Evolutionary conservation across 35 echinoderm and acorn worm genomes (phyloP).

Genomic region (Heliocidaris tuberculata): DNA sequence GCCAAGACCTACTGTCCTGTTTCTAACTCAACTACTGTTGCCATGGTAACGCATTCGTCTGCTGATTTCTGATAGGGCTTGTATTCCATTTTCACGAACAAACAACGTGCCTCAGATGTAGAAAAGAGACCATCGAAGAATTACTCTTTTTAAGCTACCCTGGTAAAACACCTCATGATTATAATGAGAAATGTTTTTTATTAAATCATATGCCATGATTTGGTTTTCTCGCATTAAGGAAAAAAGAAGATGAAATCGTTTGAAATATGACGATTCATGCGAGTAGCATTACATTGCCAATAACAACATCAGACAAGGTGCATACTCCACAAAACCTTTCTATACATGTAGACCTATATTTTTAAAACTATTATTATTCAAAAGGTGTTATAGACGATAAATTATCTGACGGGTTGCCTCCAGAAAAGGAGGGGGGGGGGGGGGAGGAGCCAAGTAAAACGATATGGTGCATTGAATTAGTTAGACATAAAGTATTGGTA

Average conservation of each 20-base stretch:
- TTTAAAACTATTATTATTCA: no score
- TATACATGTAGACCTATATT: no score
- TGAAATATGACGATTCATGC: background rate
- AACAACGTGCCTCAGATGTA: background rate
- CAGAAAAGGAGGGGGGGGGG: no score
- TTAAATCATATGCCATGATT: background rate
- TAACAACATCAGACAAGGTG: no score
- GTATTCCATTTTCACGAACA: background rate
- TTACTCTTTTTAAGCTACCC: background rate
- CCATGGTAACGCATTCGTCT: conserved; percentile 2
- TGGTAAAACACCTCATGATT: background rate
- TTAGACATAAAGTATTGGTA: no score
- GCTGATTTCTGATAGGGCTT: background rate
- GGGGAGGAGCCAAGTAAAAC: no score
- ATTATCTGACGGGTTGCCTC: no score
- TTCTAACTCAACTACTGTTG: conserved; percentile 11
- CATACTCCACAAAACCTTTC: no score
- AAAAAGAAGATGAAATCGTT: background rate
- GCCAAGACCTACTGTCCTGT: conserved; percentile 19
- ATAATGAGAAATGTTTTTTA: background rate
- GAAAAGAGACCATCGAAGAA: background rate
- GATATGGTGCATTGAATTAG: no score
- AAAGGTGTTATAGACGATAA: no score
- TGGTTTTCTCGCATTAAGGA: background rate
- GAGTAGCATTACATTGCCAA: no score